Base-by-base conservation (phyloP, 2,797 vertebrate genomes). In the Poecilia velifera region DNA sequence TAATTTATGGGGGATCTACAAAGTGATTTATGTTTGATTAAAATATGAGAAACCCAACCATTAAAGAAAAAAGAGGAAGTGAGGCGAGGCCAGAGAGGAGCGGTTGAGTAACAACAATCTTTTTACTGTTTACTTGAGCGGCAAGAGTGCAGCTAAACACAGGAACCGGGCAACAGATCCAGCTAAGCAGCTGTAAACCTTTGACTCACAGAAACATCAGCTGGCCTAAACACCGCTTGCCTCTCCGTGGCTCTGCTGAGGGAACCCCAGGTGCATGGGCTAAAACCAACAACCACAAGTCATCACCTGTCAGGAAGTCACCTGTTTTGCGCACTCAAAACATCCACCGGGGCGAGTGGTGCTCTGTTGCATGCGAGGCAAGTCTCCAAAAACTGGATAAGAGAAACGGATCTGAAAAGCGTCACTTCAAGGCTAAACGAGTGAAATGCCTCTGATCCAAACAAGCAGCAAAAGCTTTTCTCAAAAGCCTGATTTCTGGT, bases 371-470 rank as follows among this genome's bases (percentile, higher is more conserved):
- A 79, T 39, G 82, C 34, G 1, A 79, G 82, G 79, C 78, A 84
- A 84, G 73, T 77, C 78, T 73, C 76, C 88, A 83, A 76, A 72
- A 83, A 73, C 20, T 9, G 6, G 28, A 75, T 73, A 83, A 73
- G 76, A 83, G 74, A 55, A 45, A 46, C 68, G 72, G 70, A 83
- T 76, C 86, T 88, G 85, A 84, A 88, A 89, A 81, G 47, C 72
- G 46, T 66, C 76, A 16, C 22, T 84, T 88, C 80, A 82, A 62
- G 84, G 41, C 77, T 70, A 77, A 86, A 89, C 85, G 3, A 6
- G 87, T 84, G 89, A 92, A 88, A 76, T 20, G 82, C 78, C 91
- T 93, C 89, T 87, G 89, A 92, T 91, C 87, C 88, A 90, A 90
- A 90, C 86, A 89, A 85, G 83, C 78, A 82, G 86, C 72, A 73